Conservation (phyloP, 2,888 invertebrate genomes). For the Drosophila trichaetosa region DNA sequence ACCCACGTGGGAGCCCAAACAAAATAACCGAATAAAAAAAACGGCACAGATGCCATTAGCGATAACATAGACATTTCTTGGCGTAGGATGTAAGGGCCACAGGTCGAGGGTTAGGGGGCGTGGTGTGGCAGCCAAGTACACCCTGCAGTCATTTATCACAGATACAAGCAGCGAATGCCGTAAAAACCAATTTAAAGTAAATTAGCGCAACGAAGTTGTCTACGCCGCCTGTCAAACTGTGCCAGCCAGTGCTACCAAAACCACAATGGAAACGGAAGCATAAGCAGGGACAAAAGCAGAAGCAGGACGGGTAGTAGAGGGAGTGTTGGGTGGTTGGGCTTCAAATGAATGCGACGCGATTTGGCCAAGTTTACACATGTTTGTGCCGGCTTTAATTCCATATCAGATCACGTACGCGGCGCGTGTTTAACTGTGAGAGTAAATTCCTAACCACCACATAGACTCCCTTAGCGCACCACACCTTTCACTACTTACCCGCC, state of each 20-base stretch:
- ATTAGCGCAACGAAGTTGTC: slow-evolving; percentile 62
- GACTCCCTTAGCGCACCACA: not conserved
- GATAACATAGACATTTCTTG: slow-evolving; percentile 56
- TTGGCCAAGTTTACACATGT: slow-evolving; percentile 62
- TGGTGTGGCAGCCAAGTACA: slow-evolving; percentile 21
- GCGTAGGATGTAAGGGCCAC: slow-evolving; percentile 8
- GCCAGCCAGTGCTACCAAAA: slow-evolving; percentile 48
- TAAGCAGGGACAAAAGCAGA: not conserved
- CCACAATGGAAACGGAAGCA: slow-evolving; percentile 28
- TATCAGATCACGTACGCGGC: slow-evolving; percentile 75
- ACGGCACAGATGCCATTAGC: slow-evolving; percentile 67
- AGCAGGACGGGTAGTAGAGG: not conserved
- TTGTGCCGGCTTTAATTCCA: slow-evolving; percentile 68
- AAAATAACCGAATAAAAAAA: slow-evolving; percentile 12
- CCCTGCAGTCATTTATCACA: slow-evolving; percentile 60
- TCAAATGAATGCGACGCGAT: slow-evolving; percentile 65
- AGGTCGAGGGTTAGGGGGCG: not conserved
- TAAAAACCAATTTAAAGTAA: slow-evolving; percentile 76
- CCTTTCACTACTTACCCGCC: slow-evolving; percentile 22
- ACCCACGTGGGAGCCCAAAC: slow-evolving; percentile 21
- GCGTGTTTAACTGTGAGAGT: slow-evolving; percentile 62
- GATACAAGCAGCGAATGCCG: slow-evolving; percentile 44
- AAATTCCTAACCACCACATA: slow-evolving; percentile 4
- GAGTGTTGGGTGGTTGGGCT: slow-evolving; percentile 40
- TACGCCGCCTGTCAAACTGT: slow-evolving; percentile 55